phyloP scores from a whole-genome alignment of 1,140 invertebrate species.

The Proales similis region DNA sequence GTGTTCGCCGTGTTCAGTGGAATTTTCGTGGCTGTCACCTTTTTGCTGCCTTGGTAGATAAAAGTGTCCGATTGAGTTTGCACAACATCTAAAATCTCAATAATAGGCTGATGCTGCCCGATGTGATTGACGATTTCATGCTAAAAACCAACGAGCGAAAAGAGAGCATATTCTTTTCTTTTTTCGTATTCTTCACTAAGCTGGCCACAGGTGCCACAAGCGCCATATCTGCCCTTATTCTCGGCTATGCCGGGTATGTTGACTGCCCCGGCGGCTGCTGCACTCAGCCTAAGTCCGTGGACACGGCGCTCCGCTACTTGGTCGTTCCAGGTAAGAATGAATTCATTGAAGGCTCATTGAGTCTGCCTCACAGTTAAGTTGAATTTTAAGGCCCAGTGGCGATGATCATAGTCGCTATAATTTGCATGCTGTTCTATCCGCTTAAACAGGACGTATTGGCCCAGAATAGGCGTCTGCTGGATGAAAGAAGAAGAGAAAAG shows the following conservation, averaged over 20 bases:
- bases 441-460: too few species aligned
- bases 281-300: constrained; percentile 44
- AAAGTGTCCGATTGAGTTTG: too few species aligned
- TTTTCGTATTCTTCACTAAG: constrained; percentile 51
- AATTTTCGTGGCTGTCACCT: constrained; percentile 22
- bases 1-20: constrained; percentile 22
- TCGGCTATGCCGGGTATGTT: constrained; percentile 41
- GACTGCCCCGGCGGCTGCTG: constrained; percentile 39
- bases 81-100: too few species aligned
- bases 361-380: too few species aligned
- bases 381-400: too few species aligned
- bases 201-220: constrained; percentile 44
- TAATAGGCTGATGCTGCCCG: constrained; percentile 49
- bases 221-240: constrained; percentile 44
- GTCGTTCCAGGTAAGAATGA: constrained; percentile 44
- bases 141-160: constrained; percentile 44
- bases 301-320: constrained; percentile 43
- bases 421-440: too few species aligned
- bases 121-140: constrained; percentile 50
- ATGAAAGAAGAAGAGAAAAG: too few species aligned
- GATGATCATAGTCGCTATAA: too few species aligned
- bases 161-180: constrained; percentile 50
- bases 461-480: too few species aligned
- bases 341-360: too few species aligned
- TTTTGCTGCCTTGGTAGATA: constrained; percentile 21